Evolutionary conservation across 2,113 vertebrate species (phyloP), one percentile per base, ranked within the genome.

Genomic region (Megalops atlanticus): DNA sequence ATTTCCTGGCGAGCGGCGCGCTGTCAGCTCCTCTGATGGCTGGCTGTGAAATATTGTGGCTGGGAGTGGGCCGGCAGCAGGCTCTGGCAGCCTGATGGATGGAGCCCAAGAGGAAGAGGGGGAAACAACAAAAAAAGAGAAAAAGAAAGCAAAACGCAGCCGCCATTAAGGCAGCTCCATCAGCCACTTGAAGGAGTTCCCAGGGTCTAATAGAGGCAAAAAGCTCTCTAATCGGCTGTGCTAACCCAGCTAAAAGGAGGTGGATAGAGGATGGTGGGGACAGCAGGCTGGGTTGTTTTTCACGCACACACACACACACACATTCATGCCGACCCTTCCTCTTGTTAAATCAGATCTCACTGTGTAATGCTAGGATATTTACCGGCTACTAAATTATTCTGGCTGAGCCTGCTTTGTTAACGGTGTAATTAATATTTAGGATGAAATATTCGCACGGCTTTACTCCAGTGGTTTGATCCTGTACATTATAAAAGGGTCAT

Each of bases 61-160:
- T 95, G 94, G 85, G 94, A 96, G 95, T 93, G 93, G 93, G 95
- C 96, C 95, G 94, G 95, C 94, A 96, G 96, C 95, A 94, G 94
- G 95, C 96, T 95, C 94, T 95, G 96, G 96, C 96, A 97, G 95
- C 91, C 95, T 98, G 96, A 97, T 97, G 95, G 96, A 98, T 98
- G 95, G 94, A 89, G 92, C 95, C 95, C 95, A 93, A 92, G 91
- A 94, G 94, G 94, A 93, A 90, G 88, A 88, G 89, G 86, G 87
- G 89, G 83, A 69, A n/a, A 76, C 77, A 49, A 80, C 75, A 54
- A 38, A 81, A 79, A 84, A 82, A 31, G 85, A 87, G 80, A 88
- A 82, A 7, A 76, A 80, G 76, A 71, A 76, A 87, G 92, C 88
- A 90, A 93, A 94, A 91, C 90, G 91, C 89, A 87, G 38, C 90